phyloP scores from a whole-genome alignment of 2,888 invertebrate genomes.

The Calameuta filiformis region DNA sequence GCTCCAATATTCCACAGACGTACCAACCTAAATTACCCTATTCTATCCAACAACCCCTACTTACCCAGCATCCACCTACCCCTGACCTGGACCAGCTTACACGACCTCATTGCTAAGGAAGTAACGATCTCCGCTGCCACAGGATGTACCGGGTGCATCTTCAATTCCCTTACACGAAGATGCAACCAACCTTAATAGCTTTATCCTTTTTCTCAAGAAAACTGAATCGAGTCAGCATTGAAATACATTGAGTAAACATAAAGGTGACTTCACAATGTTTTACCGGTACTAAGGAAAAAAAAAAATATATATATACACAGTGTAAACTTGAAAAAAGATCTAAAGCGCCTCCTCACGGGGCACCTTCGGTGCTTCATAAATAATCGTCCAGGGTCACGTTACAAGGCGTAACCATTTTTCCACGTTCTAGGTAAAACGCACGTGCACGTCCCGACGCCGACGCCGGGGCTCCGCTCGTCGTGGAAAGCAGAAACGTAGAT shows the following conservation, averaged over 20 bases:
- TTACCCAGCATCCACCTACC: neutral
- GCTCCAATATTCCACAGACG: slow-evolving; percentile 12
- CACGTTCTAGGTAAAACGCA: neutral
- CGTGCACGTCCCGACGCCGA: neutral
- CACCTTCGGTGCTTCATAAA: neutral
- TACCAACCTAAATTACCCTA: slow-evolving; percentile 20
- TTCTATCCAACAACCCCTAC: slow-evolving; percentile 7
- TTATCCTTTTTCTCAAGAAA: neutral
- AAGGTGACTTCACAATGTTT: neutral
- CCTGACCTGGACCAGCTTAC: neutral
- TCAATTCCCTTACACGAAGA: neutral
- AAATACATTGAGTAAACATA: neutral
- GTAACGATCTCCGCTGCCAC: neutral
- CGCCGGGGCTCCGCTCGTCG: neutral
- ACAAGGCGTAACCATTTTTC: neutral
- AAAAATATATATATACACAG: neutral
- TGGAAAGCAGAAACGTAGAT: neutral
- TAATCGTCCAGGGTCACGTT: neutral
- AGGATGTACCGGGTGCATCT: neutral
- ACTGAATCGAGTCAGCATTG: neutral
- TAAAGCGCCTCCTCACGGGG: neutral
- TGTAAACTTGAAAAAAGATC: neutral
- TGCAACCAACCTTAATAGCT: neutral
- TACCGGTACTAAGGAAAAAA: neutral
- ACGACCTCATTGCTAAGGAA: neutral